Evolutionary conservation across 2,113 vertebrate species (phyloP).

Genomic region (Tetrao urogallus): DNA sequence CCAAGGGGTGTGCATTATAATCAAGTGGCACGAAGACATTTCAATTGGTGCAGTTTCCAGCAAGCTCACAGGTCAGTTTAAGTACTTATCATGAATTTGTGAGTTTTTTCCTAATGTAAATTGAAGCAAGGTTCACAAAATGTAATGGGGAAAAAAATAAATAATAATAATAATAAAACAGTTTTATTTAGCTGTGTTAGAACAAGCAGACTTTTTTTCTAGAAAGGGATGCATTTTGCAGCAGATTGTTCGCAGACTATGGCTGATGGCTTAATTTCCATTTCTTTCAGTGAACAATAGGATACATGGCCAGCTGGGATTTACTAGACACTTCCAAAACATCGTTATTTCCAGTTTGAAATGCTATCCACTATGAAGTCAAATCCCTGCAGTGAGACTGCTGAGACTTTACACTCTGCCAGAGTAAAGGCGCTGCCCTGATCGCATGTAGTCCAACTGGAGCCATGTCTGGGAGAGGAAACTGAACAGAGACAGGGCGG

Average conservation of each 20-base stretch:
- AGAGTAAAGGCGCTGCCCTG: background rate
- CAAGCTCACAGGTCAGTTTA: background rate
- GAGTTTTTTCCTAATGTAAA: background rate
- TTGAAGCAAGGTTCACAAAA: background rate
- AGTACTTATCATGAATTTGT: background rate
- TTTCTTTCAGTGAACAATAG: conserved; percentile 1
- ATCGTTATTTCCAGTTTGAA: conserved; percentile 11
- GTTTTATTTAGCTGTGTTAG: background rate
- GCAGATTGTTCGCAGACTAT: background rate
- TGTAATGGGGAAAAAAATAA: background rate
- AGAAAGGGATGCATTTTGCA: background rate
- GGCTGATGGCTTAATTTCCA: background rate
- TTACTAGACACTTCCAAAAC: conserved; percentile 5
- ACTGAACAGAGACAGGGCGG: background rate
- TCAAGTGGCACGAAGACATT: background rate
- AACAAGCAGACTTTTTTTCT: conserved; percentile 1
- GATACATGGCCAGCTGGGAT: background rate
- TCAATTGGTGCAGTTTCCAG: background rate
- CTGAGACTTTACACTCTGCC: background rate
- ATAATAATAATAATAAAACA: conserved; percentile 1
- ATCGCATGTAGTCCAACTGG: conserved; percentile 22
- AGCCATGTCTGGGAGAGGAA: conserved; percentile 32
- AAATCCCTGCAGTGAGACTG: background rate
- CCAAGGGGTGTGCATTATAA: background rate
- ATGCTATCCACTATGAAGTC: background rate